phyloP scores from a whole-genome alignment of 2,113 vertebrate genomes.

The Lepus europaeus region DNA sequence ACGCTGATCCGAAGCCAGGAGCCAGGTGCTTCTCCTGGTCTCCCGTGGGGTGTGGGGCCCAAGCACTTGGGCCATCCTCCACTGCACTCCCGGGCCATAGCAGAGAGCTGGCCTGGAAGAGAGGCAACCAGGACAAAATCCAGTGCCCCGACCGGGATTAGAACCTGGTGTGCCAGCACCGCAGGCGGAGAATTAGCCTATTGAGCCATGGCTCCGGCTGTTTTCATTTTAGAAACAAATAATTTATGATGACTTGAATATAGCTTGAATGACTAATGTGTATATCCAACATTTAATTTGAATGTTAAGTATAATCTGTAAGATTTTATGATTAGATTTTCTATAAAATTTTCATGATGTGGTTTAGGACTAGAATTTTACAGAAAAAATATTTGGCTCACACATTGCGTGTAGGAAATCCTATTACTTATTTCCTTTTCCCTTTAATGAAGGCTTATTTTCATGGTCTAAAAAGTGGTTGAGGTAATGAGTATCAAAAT shows the following conservation, averaged over 20 bases:
- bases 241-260: background rate
- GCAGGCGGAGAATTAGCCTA: too few species aligned
- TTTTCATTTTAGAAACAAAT: slow-evolving; percentile 59
- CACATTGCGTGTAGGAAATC: background rate
- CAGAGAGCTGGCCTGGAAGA: too few species aligned
- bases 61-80: too few species aligned
- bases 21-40: too few species aligned
- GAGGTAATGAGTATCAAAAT: slow-evolving; percentile 45
- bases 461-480: slow-evolving; percentile 33
- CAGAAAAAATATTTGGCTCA: slow-evolving; percentile 35
- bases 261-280: background rate
- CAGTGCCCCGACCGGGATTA: too few species aligned
- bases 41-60: too few species aligned
- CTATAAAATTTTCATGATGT: slow-evolving; percentile 51
- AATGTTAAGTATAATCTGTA: slow-evolving; percentile 41
- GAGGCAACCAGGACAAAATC: too few species aligned
- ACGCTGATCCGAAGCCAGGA: too few species aligned
- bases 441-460: slow-evolving; percentile 2
- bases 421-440: background rate
- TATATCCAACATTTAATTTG: slow-evolving; percentile 22
- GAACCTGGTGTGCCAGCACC: too few species aligned
- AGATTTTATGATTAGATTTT: slow-evolving; percentile 38
- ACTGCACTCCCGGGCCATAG: too few species aligned
- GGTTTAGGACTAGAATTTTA: slow-evolving; percentile 46
- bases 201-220: too few species aligned